Base-by-base conservation (phyloP, 2,888 invertebrate species). In the Heliconius hortense region DNA sequence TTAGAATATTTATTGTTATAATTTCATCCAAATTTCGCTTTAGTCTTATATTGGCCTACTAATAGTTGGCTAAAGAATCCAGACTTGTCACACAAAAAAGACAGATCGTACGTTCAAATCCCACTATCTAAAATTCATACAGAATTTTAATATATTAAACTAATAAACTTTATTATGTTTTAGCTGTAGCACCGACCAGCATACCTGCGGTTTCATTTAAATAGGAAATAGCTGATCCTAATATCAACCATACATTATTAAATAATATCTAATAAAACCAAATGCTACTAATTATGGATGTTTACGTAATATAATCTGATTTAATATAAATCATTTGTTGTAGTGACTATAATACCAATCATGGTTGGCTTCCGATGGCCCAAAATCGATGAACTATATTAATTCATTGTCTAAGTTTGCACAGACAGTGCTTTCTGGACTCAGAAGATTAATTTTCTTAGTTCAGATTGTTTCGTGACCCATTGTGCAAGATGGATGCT, bases 401-500 rank as follows among this genome's bases (percentile, higher is more conserved):
- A 93, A 92, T 93, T 94, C 90, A 91, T 93, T 94, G 94, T 93
- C 91, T 90, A 93, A 93, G 93, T 93, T 93, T 92, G 90, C 89
- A 89, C 92, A 92, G 92, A 89, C 92, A 90, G 88, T 86, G 87
- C 91, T 89, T 90, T 89, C 92, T 91, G 91, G 92, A 92, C 92
- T 90, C 90, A 85, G 93, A 91, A 93, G 94, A 94, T 94, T 94
- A 94, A 94, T 94, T 93, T 94, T 94, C 94, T 94, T 93, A 94
- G 94, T 94, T 94, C 91, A 90, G 92, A 94, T 94, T 93, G 94
- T 94, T 93, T 93, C 92, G 93, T 92, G 92, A 92, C 92, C 93
- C 90, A 93, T 93, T 94, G 94, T 94, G 91, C 92, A 90, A 83
- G 71, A 71, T 71, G 71, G 71, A 71, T 71, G 71, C 91, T 89